Evolutionary conservation across 2,888 invertebrate species (phyloP).

Genomic region (Drosophila greeni): DNA sequence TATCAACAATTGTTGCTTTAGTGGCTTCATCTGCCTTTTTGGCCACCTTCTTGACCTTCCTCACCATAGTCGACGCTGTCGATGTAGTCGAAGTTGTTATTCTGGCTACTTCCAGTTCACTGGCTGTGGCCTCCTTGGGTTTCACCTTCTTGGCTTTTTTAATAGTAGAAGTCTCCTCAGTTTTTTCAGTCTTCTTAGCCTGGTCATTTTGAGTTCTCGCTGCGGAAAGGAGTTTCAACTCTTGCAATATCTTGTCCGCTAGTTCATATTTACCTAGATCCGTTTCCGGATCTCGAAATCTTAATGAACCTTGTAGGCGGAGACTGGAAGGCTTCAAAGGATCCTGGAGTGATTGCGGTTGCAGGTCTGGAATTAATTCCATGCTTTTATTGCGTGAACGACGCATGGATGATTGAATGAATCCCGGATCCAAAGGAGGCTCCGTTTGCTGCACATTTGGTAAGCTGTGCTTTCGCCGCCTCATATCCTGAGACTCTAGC

Average conservation of each 20-base stretch:
- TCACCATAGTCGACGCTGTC: slow-evolving; percentile 57
- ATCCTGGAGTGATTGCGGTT: slow-evolving; percentile 3
- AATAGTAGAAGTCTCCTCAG: slow-evolving; percentile 55
- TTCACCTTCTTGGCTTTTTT: slow-evolving; percentile 73
- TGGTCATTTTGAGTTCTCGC: slow-evolving; percentile 70
- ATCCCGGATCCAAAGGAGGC: background rate
- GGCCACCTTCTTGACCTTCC: slow-evolving; percentile 74
- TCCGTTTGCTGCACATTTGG: slow-evolving; percentile 54
- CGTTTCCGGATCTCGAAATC: slow-evolving; percentile 58
- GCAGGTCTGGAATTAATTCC: slow-evolving; percentile 65
- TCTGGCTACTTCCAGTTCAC: slow-evolving; percentile 40
- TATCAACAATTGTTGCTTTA: slow-evolving; percentile 15
- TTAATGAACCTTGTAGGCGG: slow-evolving; percentile 67
- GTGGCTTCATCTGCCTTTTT: slow-evolving; percentile 66
- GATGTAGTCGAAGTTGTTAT: slow-evolving; percentile 43
- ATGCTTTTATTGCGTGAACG: slow-evolving; percentile 77
- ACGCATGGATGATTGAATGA: slow-evolving; percentile 39
- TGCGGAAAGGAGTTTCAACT: slow-evolving; percentile 75
- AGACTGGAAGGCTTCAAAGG: slow-evolving; percentile 3
- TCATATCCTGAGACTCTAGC: slow-evolving; percentile 45
- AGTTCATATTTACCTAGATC: slow-evolving; percentile 73
- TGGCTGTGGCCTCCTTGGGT: slow-evolving; percentile 64
- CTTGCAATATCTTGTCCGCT: slow-evolving; percentile 77
- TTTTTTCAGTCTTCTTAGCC: slow-evolving; percentile 40
- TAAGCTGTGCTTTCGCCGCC: slow-evolving; percentile 58